A percentile compares a stretch with the other conserved stretches of the same genome.
These are phyloP conservation scores for Erpobdella octoculata DNA, from an alignment of 2,888 invertebrate genomes.

Conservation along the genomic window DNA sequence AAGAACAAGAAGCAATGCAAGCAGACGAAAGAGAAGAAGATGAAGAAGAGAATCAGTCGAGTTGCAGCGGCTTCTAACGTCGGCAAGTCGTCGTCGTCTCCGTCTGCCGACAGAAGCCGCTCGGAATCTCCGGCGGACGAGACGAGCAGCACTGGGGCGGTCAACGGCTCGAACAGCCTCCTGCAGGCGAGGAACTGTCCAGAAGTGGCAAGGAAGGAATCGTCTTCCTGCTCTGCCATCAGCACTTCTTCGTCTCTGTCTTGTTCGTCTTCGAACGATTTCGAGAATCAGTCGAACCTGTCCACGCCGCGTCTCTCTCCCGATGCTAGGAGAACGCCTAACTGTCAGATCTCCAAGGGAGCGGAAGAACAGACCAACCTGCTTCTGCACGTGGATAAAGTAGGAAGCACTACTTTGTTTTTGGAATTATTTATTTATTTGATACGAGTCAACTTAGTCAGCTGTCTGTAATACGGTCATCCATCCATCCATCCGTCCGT, in stretches of 20 bases:
- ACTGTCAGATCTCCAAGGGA: no score
- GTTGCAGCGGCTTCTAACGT: not conserved
- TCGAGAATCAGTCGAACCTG: no score
- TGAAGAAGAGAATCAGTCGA: constrained; percentile 7
- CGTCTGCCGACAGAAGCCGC: not conserved
- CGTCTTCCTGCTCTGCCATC: not conserved
- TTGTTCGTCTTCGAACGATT: no score
- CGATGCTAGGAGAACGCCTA: no score
- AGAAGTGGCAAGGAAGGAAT: not conserved
- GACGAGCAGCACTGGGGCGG: not conserved
- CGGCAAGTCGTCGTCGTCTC: not conserved
- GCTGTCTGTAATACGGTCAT: not conserved
- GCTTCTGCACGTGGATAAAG: no score
- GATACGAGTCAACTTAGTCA: not conserved
- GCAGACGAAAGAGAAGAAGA: constrained; percentile 16
- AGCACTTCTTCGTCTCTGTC: not conserved
- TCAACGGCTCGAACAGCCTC: not conserved
- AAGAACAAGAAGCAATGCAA: constrained; percentile 16
- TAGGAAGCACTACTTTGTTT: no score
- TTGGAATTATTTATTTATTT: not conserved
- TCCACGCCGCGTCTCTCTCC: no score
- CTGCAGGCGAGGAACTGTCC: not conserved
- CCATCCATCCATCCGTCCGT: no score
- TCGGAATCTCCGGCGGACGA: not conserved
- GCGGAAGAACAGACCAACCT: no score